Evolutionary conservation across 1,140 invertebrate genomes (phyloP).

Genomic region (Dryas iulia): DNA sequence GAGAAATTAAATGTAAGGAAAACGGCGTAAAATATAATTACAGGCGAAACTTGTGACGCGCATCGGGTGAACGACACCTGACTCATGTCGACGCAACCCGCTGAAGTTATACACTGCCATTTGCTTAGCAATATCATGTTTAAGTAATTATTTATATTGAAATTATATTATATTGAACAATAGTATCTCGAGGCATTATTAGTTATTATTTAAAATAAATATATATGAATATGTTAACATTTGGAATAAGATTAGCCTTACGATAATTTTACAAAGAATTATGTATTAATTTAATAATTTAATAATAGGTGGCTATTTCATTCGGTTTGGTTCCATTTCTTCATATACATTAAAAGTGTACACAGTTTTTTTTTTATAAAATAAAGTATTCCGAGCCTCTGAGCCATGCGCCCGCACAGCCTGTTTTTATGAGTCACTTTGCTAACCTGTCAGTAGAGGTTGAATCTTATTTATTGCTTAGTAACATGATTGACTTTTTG

Average conservation of each 20-base stretch:
- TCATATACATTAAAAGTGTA: background rate
- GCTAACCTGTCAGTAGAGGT: conserved; percentile 19
- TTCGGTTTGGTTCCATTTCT: too few relatives aligned
- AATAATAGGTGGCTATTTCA: too few relatives aligned
- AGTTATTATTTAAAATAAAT: background rate
- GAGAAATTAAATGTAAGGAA: conserved; percentile 39
- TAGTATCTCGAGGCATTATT: background rate
- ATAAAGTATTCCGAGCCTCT: conserved; percentile 2
- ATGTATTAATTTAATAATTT: too few relatives aligned
- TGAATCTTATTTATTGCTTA: conserved; percentile 30
- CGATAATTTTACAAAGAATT: too few relatives aligned
- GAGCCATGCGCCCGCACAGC: conserved; percentile 15
- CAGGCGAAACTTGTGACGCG: conserved; percentile 52
- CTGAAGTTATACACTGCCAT: conserved; percentile 43
- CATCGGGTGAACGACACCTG: conserved; percentile 67
- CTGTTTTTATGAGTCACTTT: conserved; percentile 17
- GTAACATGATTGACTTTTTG: conserved; percentile 24
- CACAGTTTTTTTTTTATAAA: background rate
- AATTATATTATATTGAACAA: background rate
- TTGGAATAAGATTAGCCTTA: too few relatives aligned
- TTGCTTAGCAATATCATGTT: conserved; percentile 34
- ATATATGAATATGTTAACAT: too few relatives aligned
- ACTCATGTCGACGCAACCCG: conserved; percentile 55
- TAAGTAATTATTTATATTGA: conserved; percentile 25
- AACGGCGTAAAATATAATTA: conserved; percentile 52